A percentile compares a stretch with the other conserved stretches of the same genome.
phyloP scores from a whole-genome alignment of 2,888 invertebrate genomes.

The Himalopsyche anomala region DNA sequence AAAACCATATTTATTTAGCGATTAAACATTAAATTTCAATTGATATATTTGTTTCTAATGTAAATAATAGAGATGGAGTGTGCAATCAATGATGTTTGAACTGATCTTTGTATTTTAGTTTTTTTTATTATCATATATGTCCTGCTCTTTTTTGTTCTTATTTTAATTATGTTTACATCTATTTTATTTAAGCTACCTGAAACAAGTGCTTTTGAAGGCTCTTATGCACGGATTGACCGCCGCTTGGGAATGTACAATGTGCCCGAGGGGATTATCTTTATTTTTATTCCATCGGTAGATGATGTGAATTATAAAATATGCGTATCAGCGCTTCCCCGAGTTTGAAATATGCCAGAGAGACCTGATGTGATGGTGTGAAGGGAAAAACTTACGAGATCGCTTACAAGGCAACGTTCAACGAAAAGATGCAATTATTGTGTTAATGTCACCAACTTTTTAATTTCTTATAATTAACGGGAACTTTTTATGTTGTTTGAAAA shows the following conservation, averaged over 20 bases:
- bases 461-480: too few relatives aligned
- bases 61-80: too few relatives aligned
- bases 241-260: slow-evolving; percentile 91
- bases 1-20: too few relatives aligned
- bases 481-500: too few relatives aligned
- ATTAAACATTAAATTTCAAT: too few relatives aligned
- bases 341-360: slow-evolving; percentile 86
- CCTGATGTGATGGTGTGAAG: slow-evolving; percentile 84
- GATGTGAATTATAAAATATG: slow-evolving; percentile 93
- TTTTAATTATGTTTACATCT: not conserved
- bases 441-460: slow-evolving; percentile 69
- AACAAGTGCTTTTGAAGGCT: slow-evolving; percentile 87
- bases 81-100: too few relatives aligned
- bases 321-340: slow-evolving; percentile 96
- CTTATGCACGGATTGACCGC: slow-evolving; percentile 89
- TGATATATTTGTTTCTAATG: too few relatives aligned
- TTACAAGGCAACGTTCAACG: slow-evolving; percentile 78
- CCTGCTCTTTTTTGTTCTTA: not conserved
- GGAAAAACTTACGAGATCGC: slow-evolving; percentile 84
- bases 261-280: slow-evolving; percentile 84
- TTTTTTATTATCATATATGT: not conserved
- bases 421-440: slow-evolving; percentile 85
- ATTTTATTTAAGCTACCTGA: slow-evolving; percentile 84
- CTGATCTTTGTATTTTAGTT: too few relatives aligned
- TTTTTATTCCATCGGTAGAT: slow-evolving; percentile 93